These are phyloP conservation scores for Alauda arvensis DNA, from an alignment of 2,797 vertebrate genomes.

Conservation along the genomic window DNA sequence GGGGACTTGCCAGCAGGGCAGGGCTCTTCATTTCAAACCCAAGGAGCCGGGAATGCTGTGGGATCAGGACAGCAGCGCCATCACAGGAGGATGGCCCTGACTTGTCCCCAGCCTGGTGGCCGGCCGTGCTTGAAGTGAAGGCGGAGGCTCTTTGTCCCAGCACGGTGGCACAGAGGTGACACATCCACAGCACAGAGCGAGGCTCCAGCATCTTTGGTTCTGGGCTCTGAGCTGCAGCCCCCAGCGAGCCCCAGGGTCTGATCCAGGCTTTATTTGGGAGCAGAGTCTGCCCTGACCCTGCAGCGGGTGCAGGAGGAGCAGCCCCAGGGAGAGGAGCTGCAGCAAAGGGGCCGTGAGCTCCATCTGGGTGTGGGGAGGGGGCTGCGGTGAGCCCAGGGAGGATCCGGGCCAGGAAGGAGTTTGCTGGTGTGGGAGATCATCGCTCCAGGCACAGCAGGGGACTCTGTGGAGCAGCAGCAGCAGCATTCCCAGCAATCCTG, in stretches of 20 bases:
- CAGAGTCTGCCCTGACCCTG: background rate
- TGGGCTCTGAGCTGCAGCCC: background rate
- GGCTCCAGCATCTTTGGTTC: too few relatives aligned
- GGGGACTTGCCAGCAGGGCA: background rate
- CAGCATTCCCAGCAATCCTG: background rate
- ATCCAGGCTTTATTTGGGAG: background rate
- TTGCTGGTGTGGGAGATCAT: background rate
- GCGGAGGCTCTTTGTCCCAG: background rate
- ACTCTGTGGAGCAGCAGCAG: background rate
- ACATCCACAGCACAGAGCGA: fast-evolving
- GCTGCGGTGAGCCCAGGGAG: fast-evolving
- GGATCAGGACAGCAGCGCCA: background rate
- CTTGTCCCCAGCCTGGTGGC: background rate
- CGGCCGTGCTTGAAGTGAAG: fast-evolving
- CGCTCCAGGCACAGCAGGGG: fast-evolving
- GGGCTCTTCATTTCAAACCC: background rate
- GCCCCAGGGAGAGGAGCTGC: fast-evolving
- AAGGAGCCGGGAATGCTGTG: background rate
- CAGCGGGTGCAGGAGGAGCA: fast-evolving
- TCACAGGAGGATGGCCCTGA: fast-evolving
- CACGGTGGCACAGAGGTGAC: background rate
- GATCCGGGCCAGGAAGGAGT: background rate
- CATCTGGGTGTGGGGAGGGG: background rate
- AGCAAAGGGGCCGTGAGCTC: background rate
- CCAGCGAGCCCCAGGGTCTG: fast-evolving